phyloP scores from a whole-genome alignment of 2,888 invertebrate genomes.

The Metallyticus violacea region DNA sequence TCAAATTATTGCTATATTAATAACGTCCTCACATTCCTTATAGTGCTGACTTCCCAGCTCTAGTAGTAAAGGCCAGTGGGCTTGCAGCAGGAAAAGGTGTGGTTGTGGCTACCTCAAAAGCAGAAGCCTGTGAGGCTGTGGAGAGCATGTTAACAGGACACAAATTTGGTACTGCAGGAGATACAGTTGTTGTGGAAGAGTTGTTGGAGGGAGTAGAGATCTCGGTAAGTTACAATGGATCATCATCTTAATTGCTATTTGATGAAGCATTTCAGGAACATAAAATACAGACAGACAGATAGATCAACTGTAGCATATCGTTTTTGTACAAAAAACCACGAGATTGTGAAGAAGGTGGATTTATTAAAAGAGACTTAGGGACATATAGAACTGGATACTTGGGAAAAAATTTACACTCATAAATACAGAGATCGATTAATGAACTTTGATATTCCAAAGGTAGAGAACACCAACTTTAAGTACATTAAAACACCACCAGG shows the following conservation, averaged over 20 bases:
- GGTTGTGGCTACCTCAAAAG: conserved; percentile 71
- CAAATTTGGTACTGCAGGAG: conserved; percentile 81
- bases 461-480: too few relatives aligned
- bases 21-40: conserved; percentile 35
- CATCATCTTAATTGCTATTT: background rate
- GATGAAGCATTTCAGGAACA: too few relatives aligned
- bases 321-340: background rate
- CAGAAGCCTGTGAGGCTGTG: conserved; percentile 83
- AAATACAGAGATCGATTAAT: too few relatives aligned
- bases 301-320: background rate
- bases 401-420: too few relatives aligned
- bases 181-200: conserved; percentile 87
- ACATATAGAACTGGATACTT: too few relatives aligned
- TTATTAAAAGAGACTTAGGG: too few relatives aligned
- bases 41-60: conserved; percentile 73
- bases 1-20: too few relatives aligned
- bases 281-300: too few relatives aligned
- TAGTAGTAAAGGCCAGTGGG: conserved; percentile 95
- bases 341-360: too few relatives aligned
- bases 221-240: conserved; percentile 60
- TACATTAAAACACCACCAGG: too few relatives aligned
- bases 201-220: conserved; percentile 89
- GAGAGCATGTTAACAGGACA: conserved; percentile 75
- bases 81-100: conserved; percentile 98
- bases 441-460: too few relatives aligned